Conservation (phyloP, 2,797 vertebrate genomes). For the Microctenopoma steveboyesi region DNA sequence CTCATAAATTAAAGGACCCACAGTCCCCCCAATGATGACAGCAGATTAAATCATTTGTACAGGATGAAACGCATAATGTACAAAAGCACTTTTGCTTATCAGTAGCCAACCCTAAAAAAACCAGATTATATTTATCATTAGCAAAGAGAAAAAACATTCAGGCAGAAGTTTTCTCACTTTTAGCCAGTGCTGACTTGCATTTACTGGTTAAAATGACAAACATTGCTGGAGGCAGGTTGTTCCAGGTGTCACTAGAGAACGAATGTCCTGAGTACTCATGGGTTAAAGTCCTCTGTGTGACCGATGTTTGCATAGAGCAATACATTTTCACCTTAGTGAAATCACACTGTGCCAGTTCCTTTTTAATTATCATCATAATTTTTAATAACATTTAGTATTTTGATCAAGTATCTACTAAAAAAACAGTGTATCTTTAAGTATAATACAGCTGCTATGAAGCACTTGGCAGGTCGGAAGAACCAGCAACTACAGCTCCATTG, state of each 20-base stretch:
- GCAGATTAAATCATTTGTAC: background rate
- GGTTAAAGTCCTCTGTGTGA: background rate
- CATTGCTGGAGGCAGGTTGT: background rate
- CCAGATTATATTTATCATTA: no score
- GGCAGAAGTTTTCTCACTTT: background rate
- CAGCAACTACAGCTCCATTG: no score
- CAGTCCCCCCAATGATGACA: no score
- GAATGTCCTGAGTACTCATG: background rate
- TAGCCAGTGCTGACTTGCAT: no score
- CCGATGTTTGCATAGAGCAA: background rate
- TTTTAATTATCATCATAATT: background rate
- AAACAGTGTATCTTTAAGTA: background rate
- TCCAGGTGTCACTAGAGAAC: background rate
- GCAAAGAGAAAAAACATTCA: background rate
- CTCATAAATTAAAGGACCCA: background rate
- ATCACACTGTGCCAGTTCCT: no score
- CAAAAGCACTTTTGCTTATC: background rate
- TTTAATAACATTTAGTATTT: background rate
- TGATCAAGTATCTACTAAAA: background rate
- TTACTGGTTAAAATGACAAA: background rate
- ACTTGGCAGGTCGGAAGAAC: no score
- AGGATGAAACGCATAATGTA: background rate
- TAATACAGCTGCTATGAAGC: background rate
- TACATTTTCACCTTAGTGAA: no score
- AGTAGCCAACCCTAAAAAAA: no score